Conservation (phyloP, 2,888 invertebrate genomes). For the Brachyptera risi region DNA sequence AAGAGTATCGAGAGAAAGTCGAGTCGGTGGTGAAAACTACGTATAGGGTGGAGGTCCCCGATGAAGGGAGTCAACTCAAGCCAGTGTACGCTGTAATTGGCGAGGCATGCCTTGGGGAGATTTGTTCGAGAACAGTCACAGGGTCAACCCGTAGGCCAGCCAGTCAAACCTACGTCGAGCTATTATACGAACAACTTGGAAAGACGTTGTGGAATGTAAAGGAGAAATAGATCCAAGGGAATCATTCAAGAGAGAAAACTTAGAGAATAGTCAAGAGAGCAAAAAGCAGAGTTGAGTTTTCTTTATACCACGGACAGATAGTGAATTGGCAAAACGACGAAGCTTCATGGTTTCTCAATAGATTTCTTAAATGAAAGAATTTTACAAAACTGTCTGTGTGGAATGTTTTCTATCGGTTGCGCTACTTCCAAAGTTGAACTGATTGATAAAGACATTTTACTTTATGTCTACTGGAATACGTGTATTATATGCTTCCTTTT, state of each 20-base stretch:
- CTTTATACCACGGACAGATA: neutral
- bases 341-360: slow-evolving; percentile 11
- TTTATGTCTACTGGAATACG: neutral
- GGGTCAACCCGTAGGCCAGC: neutral
- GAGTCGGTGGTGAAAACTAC: too few species aligned
- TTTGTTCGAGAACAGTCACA: neutral
- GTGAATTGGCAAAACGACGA: slow-evolving; percentile 13
- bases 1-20: neutral
- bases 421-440: neutral
- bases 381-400: slow-evolving; percentile 3
- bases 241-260: slow-evolving; percentile 12
- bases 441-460: neutral
- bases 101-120: slow-evolving; percentile 1
- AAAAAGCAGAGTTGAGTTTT: neutral
- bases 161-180: neutral
- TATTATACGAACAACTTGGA: slow-evolving; percentile 1
- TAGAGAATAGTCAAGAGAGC: neutral
- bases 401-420: slow-evolving; percentile 3
- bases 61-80: slow-evolving; percentile 1
- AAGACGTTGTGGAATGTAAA: neutral
- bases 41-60: neutral
- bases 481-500: neutral
- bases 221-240: neutral
- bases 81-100: slow-evolving; percentile 15
- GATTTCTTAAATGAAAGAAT: slow-evolving; percentile 21